Conservation (phyloP, 2,888 invertebrate genomes). For the Drosophila basisetae region DNA sequence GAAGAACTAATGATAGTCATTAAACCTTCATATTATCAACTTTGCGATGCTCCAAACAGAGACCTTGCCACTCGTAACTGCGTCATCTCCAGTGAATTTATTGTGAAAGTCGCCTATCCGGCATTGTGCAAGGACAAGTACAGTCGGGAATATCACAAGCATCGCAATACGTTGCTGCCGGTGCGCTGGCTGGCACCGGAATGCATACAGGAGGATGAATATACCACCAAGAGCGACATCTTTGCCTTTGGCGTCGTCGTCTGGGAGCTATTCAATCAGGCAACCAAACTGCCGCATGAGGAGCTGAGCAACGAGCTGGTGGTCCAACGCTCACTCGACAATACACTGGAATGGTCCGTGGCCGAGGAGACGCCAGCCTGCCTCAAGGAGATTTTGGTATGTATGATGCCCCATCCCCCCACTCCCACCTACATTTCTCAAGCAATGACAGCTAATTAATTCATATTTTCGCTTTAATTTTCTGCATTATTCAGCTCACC, state of each 20-base stretch:
- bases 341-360: constrained; percentile 89
- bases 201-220: constrained; percentile 95
- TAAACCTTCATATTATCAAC: constrained; percentile 30
- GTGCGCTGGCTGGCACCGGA: constrained; percentile 96
- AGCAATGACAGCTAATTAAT: constrained; percentile 40
- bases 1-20: constrained; percentile 26
- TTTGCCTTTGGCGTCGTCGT: constrained; percentile 95
- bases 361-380: constrained; percentile 88
- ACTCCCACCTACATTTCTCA: background rate
- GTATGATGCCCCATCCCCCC: constrained; percentile 5
- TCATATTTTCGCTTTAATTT: constrained; percentile 18
- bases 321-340: constrained; percentile 84
- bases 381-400: constrained; percentile 87
- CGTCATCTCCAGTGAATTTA: constrained; percentile 92
- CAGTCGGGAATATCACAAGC: constrained; percentile 94
- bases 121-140: constrained; percentile 94
- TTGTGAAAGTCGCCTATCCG: constrained; percentile 92
- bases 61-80: constrained; percentile 97
- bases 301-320: constrained; percentile 84
- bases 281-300: constrained; percentile 90
- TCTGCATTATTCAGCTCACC: constrained; percentile 67
- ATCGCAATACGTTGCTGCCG: constrained; percentile 93
- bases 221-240: constrained; percentile 96
- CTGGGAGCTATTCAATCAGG: constrained; percentile 95
- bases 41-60: constrained; percentile 79